A percentile compares a stretch with the other conserved stretches of the same genome.
These are phyloP conservation scores for Morone chrysops DNA, from an alignment of 2,113 vertebrate genomes.

Conservation along the genomic window DNA sequence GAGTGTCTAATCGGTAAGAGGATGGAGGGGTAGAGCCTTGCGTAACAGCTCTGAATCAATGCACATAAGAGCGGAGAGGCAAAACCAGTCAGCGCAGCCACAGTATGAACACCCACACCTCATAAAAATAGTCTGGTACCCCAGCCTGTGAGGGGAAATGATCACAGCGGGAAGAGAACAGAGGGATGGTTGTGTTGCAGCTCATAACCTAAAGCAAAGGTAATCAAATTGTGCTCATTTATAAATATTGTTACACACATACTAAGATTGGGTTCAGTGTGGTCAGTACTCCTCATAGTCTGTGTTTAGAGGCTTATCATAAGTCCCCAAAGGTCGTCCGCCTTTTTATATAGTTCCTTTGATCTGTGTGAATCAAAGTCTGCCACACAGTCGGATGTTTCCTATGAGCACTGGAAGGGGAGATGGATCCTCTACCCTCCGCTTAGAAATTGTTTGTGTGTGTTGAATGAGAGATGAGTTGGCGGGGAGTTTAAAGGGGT, in stretches of 20 bases:
- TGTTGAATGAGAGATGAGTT: constrained; percentile 30
- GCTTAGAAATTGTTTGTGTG: constrained; percentile 23
- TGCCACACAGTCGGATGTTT: constrained; percentile 46
- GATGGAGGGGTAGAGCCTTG: constrained; percentile 71
- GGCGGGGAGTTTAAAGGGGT: constrained; percentile 60
- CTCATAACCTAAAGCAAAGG: constrained; percentile 6
- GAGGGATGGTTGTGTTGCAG: not conserved
- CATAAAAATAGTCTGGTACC: constrained; percentile 67
- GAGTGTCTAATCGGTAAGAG: constrained; percentile 67
- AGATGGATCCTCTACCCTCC: constrained; percentile 22
- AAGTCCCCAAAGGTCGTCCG: constrained; percentile 64
- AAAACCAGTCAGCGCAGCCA: constrained; percentile 46
- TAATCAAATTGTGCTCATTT: not conserved
- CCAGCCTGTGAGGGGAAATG: constrained; percentile 24
- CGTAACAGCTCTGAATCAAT: constrained; percentile 77
- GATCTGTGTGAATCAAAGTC: constrained; percentile 74
- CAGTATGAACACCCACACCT: constrained; percentile 68
- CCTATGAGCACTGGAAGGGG: constrained; percentile 36
- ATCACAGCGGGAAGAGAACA: constrained; percentile 33
- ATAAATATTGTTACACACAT: not conserved
- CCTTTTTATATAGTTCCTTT: constrained; percentile 68
- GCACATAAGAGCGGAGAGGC: constrained; percentile 56
- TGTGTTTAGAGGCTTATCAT: constrained; percentile 21
- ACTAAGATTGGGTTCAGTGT: not conserved
- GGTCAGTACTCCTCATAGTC: constrained; percentile 8